Evolutionary conservation across 2,113 vertebrate species (phyloP), one percentile per base, ranked within the genome.

Genomic region (Hemibagrus wyckioides): DNA sequence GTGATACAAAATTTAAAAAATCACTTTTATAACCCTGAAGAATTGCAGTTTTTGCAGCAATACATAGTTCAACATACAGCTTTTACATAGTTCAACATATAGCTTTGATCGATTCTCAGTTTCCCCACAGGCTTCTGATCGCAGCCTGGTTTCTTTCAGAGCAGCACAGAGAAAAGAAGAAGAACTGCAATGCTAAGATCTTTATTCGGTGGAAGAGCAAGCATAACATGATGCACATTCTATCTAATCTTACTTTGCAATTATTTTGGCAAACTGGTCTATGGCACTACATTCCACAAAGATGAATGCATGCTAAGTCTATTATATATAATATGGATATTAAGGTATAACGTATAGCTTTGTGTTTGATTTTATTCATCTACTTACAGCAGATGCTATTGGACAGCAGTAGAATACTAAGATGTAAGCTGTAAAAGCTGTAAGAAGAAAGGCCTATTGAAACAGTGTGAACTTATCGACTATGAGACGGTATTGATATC

Each of bases 401-500:
- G 44, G 44, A 30, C 52, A 54, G 14, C 30, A 52, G 15, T 30
- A 30, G 5, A 44, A 77, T 6, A 77, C 5, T n/a, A 25, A n/a
- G 6, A 76, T 50, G 6, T 82, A 33, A 80, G 6, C 56, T 39
- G 33, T 80, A 52, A 50, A n/a, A 48, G 23, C 39, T n/a, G 25
- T 41, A 41, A 77, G 48, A 75, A 75, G 71, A 48, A 75, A 75
- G 11, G 7, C 4, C 13, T 50, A n/a, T n/a, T 50, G 44, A n/a
- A 77, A 76, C 25, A 30, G 28, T 30, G 48, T 48, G 71, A 83
- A 82, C n/a, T 44, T 41, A 81, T 28, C 54, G 69, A 15, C 56
- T 23, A 28, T 57, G 36, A 71, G 9, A 76, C 25, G n/a, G 67
- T 85, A 83, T 85, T 89, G 61, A 88, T 86, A 83, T 80, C 80